phyloP scores from a whole-genome alignment of 2,797 vertebrate genomes.

The Gadopsis bispinosus region DNA sequence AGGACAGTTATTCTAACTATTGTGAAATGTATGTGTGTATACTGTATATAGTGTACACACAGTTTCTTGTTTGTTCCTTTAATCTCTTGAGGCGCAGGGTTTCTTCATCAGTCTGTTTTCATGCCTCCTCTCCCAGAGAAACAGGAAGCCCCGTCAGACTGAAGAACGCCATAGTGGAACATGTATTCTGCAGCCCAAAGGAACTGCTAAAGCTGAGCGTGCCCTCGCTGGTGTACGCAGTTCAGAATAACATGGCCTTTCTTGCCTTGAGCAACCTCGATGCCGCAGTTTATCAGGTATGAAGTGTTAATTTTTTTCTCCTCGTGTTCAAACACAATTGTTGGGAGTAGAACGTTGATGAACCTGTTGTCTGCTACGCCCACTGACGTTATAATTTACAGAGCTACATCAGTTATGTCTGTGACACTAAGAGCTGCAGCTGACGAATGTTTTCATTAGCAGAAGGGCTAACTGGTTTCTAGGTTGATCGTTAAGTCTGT shows the following conservation, averaged over 20 bases:
- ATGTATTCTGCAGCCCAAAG: slow-evolving; percentile 89
- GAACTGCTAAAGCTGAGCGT: slow-evolving; percentile 95
- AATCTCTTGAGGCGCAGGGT: no score
- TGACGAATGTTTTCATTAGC: neutral
- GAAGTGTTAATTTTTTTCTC: neutral
- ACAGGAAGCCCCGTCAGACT: slow-evolving; percentile 86
- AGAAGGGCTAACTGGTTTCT: neutral
- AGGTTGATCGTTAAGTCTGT: neutral
- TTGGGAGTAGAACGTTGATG: neutral
- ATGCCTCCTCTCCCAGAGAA: slow-evolving; percentile 85
- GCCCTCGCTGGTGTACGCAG: slow-evolving; percentile 93
- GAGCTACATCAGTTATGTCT: no score
- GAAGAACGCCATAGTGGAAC: slow-evolving; percentile 86
- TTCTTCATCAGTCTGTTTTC: neutral
- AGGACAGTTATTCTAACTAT: no score
- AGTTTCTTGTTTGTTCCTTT: no score
- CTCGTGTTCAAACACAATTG: neutral
- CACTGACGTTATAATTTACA: neutral
- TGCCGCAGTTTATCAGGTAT: slow-evolving; percentile 96
- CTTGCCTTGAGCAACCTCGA: slow-evolving; percentile 96
- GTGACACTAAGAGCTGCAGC: neutral
- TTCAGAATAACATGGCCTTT: slow-evolving; percentile 99
- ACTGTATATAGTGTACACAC: no score
- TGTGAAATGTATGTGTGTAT: no score
- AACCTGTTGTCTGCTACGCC: neutral